phyloP scores from a whole-genome alignment of 2,113 vertebrate genomes.

The Ceyx margarethae region DNA sequence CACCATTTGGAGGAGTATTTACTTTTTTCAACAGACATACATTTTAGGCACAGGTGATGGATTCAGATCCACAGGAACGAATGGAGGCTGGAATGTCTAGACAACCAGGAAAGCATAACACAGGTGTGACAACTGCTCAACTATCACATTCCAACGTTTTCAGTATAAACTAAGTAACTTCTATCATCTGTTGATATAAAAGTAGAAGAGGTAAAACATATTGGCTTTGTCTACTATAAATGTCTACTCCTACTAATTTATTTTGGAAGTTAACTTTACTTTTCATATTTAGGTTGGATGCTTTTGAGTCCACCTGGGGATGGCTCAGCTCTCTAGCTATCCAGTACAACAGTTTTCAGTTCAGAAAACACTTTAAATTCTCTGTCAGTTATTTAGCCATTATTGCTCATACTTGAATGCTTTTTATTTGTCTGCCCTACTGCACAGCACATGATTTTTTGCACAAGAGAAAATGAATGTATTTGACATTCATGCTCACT shows the following conservation, averaged over 20 bases:
- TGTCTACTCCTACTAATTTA: slow-evolving; percentile 50
- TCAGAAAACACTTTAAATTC: slow-evolving; percentile 5
- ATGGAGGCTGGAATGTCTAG: slow-evolving; percentile 62
- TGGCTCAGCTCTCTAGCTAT: not conserved
- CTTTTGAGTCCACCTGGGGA: slow-evolving; percentile 40
- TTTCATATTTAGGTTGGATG: slow-evolving; percentile 58
- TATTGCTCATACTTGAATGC: not conserved
- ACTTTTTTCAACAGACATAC: slow-evolving; percentile 47
- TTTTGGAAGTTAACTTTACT: slow-evolving; percentile 39
- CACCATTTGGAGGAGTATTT: slow-evolving; percentile 54
- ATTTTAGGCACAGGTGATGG: slow-evolving; percentile 56
- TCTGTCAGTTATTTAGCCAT: not conserved
- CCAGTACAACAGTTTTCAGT: not conserved
- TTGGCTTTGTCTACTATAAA: slow-evolving; percentile 55
- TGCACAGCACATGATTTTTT: not conserved
- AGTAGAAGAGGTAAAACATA: slow-evolving; percentile 55
- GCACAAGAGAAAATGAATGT: not conserved
- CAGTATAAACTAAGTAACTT: slow-evolving; percentile 53
- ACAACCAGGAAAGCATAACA: slow-evolving; percentile 66
- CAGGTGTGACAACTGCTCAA: slow-evolving; percentile 55
- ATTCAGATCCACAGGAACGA: slow-evolving; percentile 60
- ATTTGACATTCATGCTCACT: not conserved
- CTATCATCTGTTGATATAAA: slow-evolving; percentile 62
- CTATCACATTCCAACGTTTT: slow-evolving; percentile 62
- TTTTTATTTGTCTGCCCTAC: not conserved